Evolutionary conservation across 2,113 vertebrate genomes (phyloP).

Genomic region (Otocyon megalotis): DNA sequence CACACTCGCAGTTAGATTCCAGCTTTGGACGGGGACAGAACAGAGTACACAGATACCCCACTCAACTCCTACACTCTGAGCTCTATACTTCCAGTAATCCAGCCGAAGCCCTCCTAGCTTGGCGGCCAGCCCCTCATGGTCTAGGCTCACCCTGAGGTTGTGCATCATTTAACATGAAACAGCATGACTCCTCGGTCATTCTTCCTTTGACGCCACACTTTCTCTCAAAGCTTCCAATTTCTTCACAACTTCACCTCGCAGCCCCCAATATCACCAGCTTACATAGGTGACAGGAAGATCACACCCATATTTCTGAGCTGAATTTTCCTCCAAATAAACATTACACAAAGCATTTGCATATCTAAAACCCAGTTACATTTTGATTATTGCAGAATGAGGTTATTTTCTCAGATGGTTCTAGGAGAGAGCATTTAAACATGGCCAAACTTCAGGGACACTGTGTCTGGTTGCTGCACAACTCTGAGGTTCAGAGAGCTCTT

Average conservation of each 20-base stretch:
- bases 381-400: slow-evolving; percentile 50
- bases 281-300: slow-evolving; percentile 57
- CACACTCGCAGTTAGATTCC: not conserved
- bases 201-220: not conserved
- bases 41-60: not conserved
- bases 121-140: not conserved
- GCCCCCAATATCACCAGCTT: not conserved
- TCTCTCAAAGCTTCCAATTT: not conserved
- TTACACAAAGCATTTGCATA: slow-evolving; percentile 60
- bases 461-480: not conserved
- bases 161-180: not conserved
- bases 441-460: not conserved
- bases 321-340: slow-evolving; percentile 67
- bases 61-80: not conserved
- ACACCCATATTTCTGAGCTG: slow-evolving; percentile 53
- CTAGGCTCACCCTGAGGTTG: not conserved
- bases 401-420: not conserved
- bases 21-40: not conserved
- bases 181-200: not conserved
- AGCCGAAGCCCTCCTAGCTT: not conserved
- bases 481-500: not conserved
- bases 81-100: not conserved
- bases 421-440: not conserved
- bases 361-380: slow-evolving; percentile 71
- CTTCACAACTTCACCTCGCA: slow-evolving; percentile 38